These are phyloP conservation scores for Drosophila pseudotakahashii DNA, from an alignment of 2,888 invertebrate species.

Conservation along the genomic window DNA sequence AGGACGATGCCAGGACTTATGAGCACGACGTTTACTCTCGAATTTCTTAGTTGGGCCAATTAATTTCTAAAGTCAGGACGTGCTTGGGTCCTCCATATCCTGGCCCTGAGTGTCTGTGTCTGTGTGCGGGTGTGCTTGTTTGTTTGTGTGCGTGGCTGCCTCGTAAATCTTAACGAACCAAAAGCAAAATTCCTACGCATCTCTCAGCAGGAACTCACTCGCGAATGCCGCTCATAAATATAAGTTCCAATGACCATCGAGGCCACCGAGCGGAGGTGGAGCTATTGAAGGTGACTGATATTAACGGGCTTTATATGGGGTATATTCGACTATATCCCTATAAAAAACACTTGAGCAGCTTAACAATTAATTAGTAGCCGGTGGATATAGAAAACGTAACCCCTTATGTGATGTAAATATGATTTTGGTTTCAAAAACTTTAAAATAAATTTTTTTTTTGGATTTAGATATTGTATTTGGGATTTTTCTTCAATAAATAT, in stretches of 20 bases:
- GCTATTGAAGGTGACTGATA: conserved; percentile 34
- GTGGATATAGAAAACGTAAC: too few relatives aligned
- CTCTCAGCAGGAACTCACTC: conserved; percentile 43
- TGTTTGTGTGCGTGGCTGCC: conserved; percentile 48
- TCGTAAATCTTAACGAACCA: conserved; percentile 79
- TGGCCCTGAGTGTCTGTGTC: conserved; percentile 5
- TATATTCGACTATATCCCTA: neutral
- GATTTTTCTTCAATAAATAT: too few relatives aligned
- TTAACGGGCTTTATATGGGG: neutral
- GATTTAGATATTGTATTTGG: too few relatives aligned
- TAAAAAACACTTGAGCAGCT: too few relatives aligned
- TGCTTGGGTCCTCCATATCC: conserved; percentile 25
- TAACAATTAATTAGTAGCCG: too few relatives aligned
- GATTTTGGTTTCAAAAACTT: too few relatives aligned
- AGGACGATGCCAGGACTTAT: conserved; percentile 71
- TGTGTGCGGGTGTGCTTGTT: conserved; percentile 13
- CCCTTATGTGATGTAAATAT: too few relatives aligned
- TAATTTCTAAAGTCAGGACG: conserved; percentile 80
- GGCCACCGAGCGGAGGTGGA: conserved; percentile 4
- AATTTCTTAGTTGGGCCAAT: conserved; percentile 80
- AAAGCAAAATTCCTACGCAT: conserved; percentile 77
- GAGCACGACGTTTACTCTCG: conserved; percentile 75
- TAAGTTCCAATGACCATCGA: conserved; percentile 52
- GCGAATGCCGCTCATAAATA: conserved; percentile 76
- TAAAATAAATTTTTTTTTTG: too few relatives aligned